Evolutionary conservation across 1,140 invertebrate species (phyloP), one percentile per base, ranked within the genome.

Genomic region (Elysia chlorotica): DNA sequence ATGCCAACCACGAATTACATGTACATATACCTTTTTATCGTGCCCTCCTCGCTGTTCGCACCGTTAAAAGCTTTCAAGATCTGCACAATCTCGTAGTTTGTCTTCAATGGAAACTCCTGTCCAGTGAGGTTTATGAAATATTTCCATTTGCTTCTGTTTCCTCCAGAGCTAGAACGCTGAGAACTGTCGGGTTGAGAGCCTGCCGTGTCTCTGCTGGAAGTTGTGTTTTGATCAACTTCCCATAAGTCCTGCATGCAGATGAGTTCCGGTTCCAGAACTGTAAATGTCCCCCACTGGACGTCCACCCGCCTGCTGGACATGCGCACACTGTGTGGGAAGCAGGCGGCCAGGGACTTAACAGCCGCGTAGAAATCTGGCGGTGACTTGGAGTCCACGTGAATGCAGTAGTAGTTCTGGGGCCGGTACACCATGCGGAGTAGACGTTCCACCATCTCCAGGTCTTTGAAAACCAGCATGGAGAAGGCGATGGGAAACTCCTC

Each of bases 71-170:
- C 69, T 57, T 76, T 76, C 10, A 85, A 62, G 69, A 85, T 84
- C 41, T 77, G 56, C 10, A 84, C 82, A n/a, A 85, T 48, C 69
- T 86, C 83, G 0, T 35, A 62, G 65, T 86, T 86, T 33, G 83
- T 83, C 38, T 78, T 78, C 4, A 85, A 65, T 30, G 85, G 85
- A 74, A 84, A 84, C 73, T 86, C 85, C 70, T 83, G 84, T 0
- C 82, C 82, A n/a, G 83, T 82, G 37, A 85, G 56, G 73, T 86
- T 86, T 35, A 86, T 85, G 28, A 82, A 81, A 53, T 86, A 85
- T 59, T 80, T 83, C 82, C 83, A 85, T 57, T 74, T n/a, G n/a
- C n/a, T n/a, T n/a, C n/a, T n/a, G n/a, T n/a, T n/a, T n/a, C n/a
- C n/a, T n/a, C n/a, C n/a, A n/a, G n/a, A n/a, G n/a, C n/a, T n/a